Evolutionary conservation across 2,888 invertebrate genomes (phyloP).

Genomic region (Melipona bicolor): DNA sequence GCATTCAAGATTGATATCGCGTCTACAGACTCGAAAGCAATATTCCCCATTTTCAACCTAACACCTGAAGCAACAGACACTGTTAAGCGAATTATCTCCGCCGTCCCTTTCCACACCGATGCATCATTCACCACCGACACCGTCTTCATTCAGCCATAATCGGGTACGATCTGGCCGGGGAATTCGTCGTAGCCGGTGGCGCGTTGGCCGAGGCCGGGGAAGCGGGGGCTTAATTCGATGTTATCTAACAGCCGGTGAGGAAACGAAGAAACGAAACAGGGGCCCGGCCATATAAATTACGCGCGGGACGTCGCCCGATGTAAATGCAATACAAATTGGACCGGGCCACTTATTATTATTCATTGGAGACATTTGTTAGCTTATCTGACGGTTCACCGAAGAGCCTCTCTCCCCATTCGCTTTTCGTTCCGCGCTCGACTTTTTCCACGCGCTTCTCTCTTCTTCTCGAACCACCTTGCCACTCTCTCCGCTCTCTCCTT

Average conservation of each 20-base stretch:
- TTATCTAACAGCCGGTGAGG: constrained; percentile 69
- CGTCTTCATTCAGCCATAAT: not conserved
- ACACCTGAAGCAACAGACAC: too few species aligned
- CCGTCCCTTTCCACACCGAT: not conserved
- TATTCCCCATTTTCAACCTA: too few species aligned
- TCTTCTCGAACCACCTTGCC: not conserved
- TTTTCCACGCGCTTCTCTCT: constrained; percentile 24
- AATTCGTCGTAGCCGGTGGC: not conserved
- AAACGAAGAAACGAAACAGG: constrained; percentile 62
- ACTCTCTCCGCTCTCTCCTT: not conserved
- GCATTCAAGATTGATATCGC: too few species aligned
- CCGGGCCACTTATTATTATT: constrained; percentile 80
- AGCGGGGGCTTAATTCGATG: constrained; percentile 75
- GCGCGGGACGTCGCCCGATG: constrained; percentile 74
- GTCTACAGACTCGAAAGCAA: too few species aligned
- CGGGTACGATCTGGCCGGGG: not conserved
- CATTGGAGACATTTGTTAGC: constrained; percentile 81
- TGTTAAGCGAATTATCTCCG: not conserved
- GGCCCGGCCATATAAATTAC: constrained; percentile 74
- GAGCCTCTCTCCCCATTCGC: constrained; percentile 21
- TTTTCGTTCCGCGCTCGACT: constrained; percentile 38
- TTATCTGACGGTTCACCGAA: constrained; percentile 75
- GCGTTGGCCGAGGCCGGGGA: constrained; percentile 38
- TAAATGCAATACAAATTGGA: constrained; percentile 81
- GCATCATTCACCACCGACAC: not conserved